Percentiles rank a stretch among this genome's conserved stretches.
These are phyloP conservation scores for Saxicola maurus DNA, from an alignment of 2,797 vertebrate species.

Conservation along the genomic window DNA sequence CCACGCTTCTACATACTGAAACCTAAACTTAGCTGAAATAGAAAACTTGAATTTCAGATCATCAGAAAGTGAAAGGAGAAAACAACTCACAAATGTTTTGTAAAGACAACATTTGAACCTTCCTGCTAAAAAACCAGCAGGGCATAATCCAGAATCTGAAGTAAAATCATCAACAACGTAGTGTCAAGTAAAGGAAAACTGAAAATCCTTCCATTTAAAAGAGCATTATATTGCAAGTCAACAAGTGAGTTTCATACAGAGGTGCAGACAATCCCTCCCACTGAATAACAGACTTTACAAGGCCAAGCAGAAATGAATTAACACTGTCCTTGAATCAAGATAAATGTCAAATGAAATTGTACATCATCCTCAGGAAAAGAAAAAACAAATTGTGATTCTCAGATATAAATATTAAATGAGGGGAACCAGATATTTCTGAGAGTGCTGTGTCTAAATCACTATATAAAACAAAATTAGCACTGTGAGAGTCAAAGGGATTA, in stretches of 20 bases:
- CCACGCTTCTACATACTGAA: not conserved
- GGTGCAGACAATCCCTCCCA: not conserved
- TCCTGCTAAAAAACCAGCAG: not conserved
- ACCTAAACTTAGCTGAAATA: not conserved
- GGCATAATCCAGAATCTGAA: not conserved
- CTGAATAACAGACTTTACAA: not conserved
- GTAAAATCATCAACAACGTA: not conserved
- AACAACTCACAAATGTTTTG: not conserved
- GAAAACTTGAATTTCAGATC: not conserved
- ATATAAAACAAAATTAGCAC: not conserved
- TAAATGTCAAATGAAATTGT: slow-evolving; percentile 12
- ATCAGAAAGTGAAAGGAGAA: not conserved
- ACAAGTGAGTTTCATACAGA: not conserved
- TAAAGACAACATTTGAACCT: not conserved
- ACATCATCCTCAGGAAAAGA: not conserved
- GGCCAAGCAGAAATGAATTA: not conserved
- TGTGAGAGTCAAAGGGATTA: not conserved
- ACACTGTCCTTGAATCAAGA: not conserved
- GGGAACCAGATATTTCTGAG: not conserved
- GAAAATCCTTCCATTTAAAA: not conserved
- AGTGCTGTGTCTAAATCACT: not conserved
- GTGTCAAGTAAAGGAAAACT: not conserved
- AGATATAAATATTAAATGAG: slow-evolving; percentile 16
- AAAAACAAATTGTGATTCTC: slow-evolving; percentile 8
- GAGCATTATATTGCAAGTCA: not conserved